Base-by-base conservation (phyloP, 2,888 invertebrate species). In the Myopa testacea region DNA sequence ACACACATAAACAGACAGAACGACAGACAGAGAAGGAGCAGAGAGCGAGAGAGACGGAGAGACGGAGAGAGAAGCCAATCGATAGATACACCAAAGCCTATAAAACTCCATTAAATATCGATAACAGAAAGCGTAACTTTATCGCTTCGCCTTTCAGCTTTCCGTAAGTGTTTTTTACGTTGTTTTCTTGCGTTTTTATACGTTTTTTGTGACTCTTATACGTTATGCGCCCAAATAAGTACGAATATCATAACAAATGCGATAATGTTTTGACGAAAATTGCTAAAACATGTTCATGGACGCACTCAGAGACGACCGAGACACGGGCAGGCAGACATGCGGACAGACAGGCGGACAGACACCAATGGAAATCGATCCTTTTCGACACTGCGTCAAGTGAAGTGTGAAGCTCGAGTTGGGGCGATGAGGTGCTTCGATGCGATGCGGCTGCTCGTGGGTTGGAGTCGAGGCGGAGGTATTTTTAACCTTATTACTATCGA, bases 301-400 rank as follows among this genome's bases (percentile, higher is more conserved):
- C 38, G 38, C 40, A 45, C 45, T n/a, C 50, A 26, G 67, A 67
- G 26, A 26, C 26, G 26, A 26, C 26, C 1, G 26, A 26, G 14
- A 69, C 50, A 19, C 50, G 45, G 7, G 12, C 52, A 50, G 4
- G 26, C 45, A n/a, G 38, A 67, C 38, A 69, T 14, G 19, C 50
- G 45, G 7, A 12, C 52, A 19, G 14, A 50, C 50, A 19, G 19
- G 45, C 14, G n/a, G 26, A 50, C 12, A 8, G 16, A 34, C 14
- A n/a, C 38, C 26, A 34, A 63, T 37, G 63, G 74, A 74, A 74
- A 74, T 52, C 52, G 74, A 74, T 74, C 74, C 65, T 65, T 65
- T 26, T 50, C n/a, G 65, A 63, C 74, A 34, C n/a, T 19, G 74
- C 74, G 65, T 74, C 65, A 71, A 55, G 50, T 74, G 74, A 74